Evolutionary conservation across 2,113 vertebrate species (phyloP), one percentile per base, ranked within the genome.

Genomic region (Gavialis gangeticus): DNA sequence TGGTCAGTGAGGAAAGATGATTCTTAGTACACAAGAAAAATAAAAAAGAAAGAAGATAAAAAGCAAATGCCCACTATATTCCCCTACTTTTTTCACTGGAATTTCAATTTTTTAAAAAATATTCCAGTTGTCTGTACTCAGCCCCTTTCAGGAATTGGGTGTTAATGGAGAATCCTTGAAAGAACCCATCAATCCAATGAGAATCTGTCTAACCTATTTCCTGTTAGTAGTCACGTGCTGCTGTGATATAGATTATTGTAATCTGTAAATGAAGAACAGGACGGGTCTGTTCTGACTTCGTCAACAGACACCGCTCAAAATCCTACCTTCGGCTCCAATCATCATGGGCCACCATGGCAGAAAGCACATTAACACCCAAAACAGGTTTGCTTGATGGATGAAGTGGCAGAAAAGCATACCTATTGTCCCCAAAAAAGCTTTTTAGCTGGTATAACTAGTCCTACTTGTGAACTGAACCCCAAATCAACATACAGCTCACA

Each of bases 401-500:
- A 94, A 91, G 91, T 56, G 73, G 73, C 82, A 92, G 21, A 87
- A 30, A 79, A 95, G 13, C 34, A 73, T 73, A 46, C 22, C 21
- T 24, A 46, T 6, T 12, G 24, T 71, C 37, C 19, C 37, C 22
- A 21, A 71, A 89, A 93, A 92, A 73, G 1, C 90, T 89, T 95
- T 95, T 95, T 96, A 91, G n/a, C 90, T 96, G 84, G 85, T 92
- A 34, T 93, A 89, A 88, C 92, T 94, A 87, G 86, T 95, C 90
- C 82, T 22, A 75, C 90, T 94, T 94, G 82, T 97, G 85, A 97
- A 88, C 82, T 83, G 37, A 97, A 80, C 69, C 95, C 85, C 82
- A 92, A 93, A 97, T 97, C 97, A 97, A 98, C 97, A 96, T 90
- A 93, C 0, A 1, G 85, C 90, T 97, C 95, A 96, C 95, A 96